Conservation (phyloP, 2,797 vertebrate species). For the Natrix natrix region DNA sequence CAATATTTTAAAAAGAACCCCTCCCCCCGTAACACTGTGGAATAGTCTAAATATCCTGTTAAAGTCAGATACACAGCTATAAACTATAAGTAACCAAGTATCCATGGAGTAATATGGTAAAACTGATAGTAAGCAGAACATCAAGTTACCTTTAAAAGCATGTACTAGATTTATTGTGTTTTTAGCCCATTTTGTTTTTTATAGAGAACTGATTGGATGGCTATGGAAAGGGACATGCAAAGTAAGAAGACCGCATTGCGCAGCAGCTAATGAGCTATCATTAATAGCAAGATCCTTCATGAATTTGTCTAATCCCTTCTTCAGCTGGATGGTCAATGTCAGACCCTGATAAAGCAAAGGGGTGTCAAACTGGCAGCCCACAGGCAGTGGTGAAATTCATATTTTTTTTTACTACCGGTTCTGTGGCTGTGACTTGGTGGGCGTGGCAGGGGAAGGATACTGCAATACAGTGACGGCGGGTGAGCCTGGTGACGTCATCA, state of each 20-base stretch:
- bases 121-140: background rate
- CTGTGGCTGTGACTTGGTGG: too few relatives aligned
- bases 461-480: too few relatives aligned
- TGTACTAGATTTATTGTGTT: background rate
- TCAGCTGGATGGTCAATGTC: background rate
- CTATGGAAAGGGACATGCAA: background rate
- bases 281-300: background rate
- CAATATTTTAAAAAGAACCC: slow-evolving; percentile 19
- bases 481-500: too few relatives aligned
- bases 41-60: slow-evolving; percentile 16
- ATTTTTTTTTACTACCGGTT: too few relatives aligned
- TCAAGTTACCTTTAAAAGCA: background rate
- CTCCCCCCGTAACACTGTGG: slow-evolving; percentile 19
- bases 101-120: background rate
- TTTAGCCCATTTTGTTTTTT: background rate
- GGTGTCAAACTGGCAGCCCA: too few relatives aligned
- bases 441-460: too few relatives aligned
- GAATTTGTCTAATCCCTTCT: background rate
- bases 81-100: background rate
- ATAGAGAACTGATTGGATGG: background rate
- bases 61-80: background rate
- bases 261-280: background rate
- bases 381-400: too few relatives aligned
- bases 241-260: background rate
- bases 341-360: background rate